Conservation (phyloP, 1,140 invertebrate genomes). For the Aphelenchoides avenae region DNA sequence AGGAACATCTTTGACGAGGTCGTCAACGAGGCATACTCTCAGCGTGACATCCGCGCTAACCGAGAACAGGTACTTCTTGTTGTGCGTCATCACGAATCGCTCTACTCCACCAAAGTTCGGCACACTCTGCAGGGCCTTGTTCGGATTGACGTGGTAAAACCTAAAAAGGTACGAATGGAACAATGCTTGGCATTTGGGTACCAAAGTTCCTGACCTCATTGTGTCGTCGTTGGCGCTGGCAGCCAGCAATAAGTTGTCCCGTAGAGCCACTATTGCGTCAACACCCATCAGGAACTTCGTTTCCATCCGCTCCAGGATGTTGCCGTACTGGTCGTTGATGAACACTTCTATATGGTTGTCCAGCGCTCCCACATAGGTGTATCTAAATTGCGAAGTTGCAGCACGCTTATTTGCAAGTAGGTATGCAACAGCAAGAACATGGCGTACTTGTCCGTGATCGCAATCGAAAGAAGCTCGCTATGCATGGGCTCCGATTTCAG, state of each 20-base stretch:
- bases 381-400: constrained; percentile 10
- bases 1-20: constrained; percentile 16
- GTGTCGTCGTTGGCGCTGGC: constrained; percentile 20
- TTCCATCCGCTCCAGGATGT: constrained; percentile 29
- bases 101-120: constrained; percentile 20
- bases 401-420: neutral
- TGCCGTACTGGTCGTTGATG: constrained; percentile 32
- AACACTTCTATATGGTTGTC: constrained; percentile 30
- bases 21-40: constrained; percentile 1
- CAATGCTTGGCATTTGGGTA: constrained; percentile 17
- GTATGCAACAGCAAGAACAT: neutral
- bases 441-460: constrained; percentile 16
- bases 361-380: constrained; percentile 25
- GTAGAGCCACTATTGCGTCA: constrained; percentile 14
- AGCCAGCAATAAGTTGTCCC: constrained; percentile 18
- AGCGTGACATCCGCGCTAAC: constrained; percentile 15
- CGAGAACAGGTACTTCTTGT: constrained; percentile 1
- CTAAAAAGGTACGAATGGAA: constrained; percentile 7
- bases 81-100: constrained; percentile 20
- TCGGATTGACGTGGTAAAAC: constrained; percentile 29
- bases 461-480: constrained; percentile 28
- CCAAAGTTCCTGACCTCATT: constrained; percentile 18
- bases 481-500: constrained; percentile 27
- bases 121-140: constrained; percentile 15
- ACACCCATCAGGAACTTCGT: constrained; percentile 31